Evolutionary conservation across 2,888 invertebrate species (phyloP).

Genomic region (Cephonodes hylas): DNA sequence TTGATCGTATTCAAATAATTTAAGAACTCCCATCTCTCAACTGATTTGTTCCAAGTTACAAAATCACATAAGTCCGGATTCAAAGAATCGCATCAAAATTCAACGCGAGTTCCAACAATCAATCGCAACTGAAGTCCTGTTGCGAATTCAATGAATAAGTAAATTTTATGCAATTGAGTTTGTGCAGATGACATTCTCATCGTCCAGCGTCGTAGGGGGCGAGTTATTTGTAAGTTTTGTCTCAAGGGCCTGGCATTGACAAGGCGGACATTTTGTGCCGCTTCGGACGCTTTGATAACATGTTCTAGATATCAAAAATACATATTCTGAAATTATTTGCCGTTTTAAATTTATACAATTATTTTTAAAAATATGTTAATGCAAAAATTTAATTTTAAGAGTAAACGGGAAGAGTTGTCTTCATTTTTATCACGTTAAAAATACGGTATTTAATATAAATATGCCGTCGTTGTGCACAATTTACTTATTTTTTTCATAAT

Average conservation of each 20-base stretch:
- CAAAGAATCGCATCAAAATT: background rate
- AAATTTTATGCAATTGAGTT: constrained; percentile 17
- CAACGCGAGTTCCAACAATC: background rate
- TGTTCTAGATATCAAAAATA: background rate
- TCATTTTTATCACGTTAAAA: too few relatives aligned
- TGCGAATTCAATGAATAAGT: constrained; percentile 9
- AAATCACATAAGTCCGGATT: background rate
- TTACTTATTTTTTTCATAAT: too few relatives aligned
- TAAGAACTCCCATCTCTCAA: too few relatives aligned
- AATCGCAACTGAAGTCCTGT: constrained; percentile 5
- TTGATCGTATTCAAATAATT: too few relatives aligned
- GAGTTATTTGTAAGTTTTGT: background rate
- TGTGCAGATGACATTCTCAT: constrained; percentile 16
- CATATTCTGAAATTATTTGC: background rate
- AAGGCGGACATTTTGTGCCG: background rate
- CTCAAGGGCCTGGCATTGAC: background rate
- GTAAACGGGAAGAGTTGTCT: too few relatives aligned
- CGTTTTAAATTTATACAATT: background rate
- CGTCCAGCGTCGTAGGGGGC: constrained; percentile 4
- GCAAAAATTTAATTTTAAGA: too few relatives aligned
- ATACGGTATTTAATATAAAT: too few relatives aligned
- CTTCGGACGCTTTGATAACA: background rate
- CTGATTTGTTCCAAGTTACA: too few relatives aligned
- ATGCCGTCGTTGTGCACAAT: too few relatives aligned
- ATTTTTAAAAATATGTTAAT: constrained; percentile 13